phyloP scores from a whole-genome alignment of 2,797 vertebrate species.

The Neosilurus hyrtlii region DNA sequence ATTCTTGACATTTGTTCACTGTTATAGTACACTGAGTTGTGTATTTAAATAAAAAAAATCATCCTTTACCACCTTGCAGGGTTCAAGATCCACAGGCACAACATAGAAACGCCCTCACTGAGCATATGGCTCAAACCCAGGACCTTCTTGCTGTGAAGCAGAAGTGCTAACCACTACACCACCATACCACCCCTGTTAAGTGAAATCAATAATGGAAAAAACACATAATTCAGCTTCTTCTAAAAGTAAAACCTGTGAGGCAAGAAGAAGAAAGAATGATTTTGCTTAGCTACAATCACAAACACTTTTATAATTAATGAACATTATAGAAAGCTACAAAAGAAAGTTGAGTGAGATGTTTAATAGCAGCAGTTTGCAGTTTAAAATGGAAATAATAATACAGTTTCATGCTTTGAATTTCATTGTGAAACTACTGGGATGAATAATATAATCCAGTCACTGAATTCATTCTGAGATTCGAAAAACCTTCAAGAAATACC shows the following conservation, averaged over 20 bases:
- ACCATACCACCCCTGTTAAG: neutral
- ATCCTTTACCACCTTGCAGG: too few relatives aligned
- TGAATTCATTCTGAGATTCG: neutral
- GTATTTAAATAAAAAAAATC: neutral
- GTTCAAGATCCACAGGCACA: too few relatives aligned
- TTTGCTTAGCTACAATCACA: neutral
- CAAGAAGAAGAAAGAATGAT: neutral
- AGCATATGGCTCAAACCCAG: too few relatives aligned
- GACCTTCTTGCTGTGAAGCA: too few relatives aligned
- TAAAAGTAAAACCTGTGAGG: neutral
- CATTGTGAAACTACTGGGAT: neutral
- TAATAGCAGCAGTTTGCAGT: neutral
- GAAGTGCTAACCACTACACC: too few relatives aligned
- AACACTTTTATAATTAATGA: neutral
- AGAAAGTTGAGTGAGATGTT: neutral
- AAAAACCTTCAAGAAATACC: neutral
- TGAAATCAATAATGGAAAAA: neutral
- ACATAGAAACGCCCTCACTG: too few relatives aligned
- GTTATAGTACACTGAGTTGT: neutral
- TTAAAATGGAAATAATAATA: neutral
- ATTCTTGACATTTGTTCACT: neutral
- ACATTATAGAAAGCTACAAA: neutral
- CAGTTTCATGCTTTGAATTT: neutral
- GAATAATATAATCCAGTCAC: neutral
- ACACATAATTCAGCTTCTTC: neutral